Evolutionary conservation across 2,888 invertebrate species (phyloP).

Genomic region (Rhingia campestris): DNA sequence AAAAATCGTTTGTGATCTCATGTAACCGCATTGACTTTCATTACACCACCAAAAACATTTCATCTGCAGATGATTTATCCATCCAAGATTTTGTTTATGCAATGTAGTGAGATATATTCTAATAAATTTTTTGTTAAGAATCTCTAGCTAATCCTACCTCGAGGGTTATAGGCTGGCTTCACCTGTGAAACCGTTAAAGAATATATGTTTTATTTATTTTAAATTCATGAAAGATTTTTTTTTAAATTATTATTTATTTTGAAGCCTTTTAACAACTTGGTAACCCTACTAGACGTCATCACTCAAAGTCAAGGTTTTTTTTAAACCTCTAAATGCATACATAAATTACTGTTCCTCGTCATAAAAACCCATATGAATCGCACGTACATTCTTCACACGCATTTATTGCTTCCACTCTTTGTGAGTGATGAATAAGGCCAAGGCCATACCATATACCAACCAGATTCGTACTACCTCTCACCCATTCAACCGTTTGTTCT

Average conservation of each 20-base stretch:
- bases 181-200: too few relatives aligned
- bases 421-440: conserved; percentile 21
- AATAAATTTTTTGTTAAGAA: too few relatives aligned
- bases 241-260: not conserved
- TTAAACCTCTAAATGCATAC: conserved; percentile 7
- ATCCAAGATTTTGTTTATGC: too few relatives aligned
- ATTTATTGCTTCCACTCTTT: conserved; percentile 30
- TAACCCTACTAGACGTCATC: conserved; percentile 40
- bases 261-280: not conserved
- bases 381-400: conserved; percentile 30
- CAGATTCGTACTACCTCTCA: conserved; percentile 9
- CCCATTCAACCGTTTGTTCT: conserved; percentile 56
- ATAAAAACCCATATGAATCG: conserved; percentile 9
- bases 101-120: too few relatives aligned
- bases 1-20: too few relatives aligned
- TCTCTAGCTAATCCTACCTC: too few relatives aligned
- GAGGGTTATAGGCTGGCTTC: too few relatives aligned
- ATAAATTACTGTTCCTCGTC: conserved; percentile 1
- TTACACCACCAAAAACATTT: too few relatives aligned
- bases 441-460: conserved; percentile 43
- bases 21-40: too few relatives aligned
- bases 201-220: not conserved
- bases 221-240: not conserved
- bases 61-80: too few relatives aligned
- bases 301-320: conserved; percentile 66